phyloP scores from a whole-genome alignment of 1,140 invertebrate genomes.

The Aphelinus atriplicis region DNA sequence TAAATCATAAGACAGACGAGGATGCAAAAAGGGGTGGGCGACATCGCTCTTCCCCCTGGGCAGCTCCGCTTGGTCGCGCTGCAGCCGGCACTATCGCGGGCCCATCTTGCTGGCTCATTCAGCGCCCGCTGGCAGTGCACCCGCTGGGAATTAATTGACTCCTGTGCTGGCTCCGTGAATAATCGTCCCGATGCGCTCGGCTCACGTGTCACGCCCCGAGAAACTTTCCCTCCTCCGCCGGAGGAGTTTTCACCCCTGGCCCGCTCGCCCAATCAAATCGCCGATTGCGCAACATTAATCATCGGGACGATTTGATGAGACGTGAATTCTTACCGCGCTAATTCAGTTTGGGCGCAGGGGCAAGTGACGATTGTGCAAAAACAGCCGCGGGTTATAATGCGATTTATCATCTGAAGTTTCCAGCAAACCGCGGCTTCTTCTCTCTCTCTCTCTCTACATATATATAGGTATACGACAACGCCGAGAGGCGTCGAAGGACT shows the following conservation, averaged over 20 bases:
- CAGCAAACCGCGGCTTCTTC: slow-evolving; percentile 5
- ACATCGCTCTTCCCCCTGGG: slow-evolving; percentile 55
- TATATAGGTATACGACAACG: not conserved
- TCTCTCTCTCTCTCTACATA: not conserved
- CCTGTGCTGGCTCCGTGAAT: not conserved
- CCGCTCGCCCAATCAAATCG: too few relatives aligned
- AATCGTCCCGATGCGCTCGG: too few relatives aligned
- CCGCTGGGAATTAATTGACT: slow-evolving; percentile 1
- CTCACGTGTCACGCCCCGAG: too few relatives aligned
- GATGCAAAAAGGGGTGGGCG: slow-evolving; percentile 56
- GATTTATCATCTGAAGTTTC: slow-evolving; percentile 18
- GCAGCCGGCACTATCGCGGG: not conserved
- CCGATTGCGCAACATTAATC: too few relatives aligned
- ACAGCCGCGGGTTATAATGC: not conserved
- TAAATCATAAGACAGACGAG: slow-evolving; percentile 59
- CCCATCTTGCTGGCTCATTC: slow-evolving; percentile 3
- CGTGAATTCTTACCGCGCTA: too few relatives aligned
- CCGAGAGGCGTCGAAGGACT: not conserved
- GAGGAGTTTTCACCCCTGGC: too few relatives aligned
- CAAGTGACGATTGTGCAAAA: not conserved
- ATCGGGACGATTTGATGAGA: too few relatives aligned
- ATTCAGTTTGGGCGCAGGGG: too few relatives aligned
- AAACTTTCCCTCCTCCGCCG: too few relatives aligned
- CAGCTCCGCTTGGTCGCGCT: slow-evolving; percentile 1
- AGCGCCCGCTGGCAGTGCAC: not conserved